Percentiles rank a stretch among this genome's conserved stretches.
These are phyloP conservation scores for Lethenteron reissneri DNA, from an alignment of 2,113 vertebrate genomes.

Conservation along the genomic window DNA sequence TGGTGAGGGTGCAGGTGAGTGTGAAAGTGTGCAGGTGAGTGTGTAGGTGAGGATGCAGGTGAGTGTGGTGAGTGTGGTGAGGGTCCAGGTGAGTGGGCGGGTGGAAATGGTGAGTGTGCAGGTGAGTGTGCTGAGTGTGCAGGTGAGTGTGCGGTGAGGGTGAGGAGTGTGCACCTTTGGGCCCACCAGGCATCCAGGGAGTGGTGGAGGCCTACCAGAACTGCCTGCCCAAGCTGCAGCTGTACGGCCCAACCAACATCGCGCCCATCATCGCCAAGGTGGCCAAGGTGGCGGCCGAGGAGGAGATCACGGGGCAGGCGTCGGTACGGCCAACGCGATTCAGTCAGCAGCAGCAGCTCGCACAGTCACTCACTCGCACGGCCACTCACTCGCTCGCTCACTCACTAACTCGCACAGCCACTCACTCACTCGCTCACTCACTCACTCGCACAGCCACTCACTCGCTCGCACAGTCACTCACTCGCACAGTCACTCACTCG, in stretches of 20 bases:
- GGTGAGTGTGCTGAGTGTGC: too few relatives aligned
- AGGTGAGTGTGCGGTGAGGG: too few relatives aligned
- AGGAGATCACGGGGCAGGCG: conserved; percentile 75
- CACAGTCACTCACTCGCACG: not conserved
- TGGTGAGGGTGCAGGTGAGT: too few relatives aligned
- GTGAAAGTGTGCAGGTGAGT: too few relatives aligned
- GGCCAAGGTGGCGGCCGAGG: conserved; percentile 64
- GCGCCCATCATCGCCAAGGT: conserved; percentile 95
- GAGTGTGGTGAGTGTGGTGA: too few relatives aligned
- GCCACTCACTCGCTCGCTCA: not conserved
- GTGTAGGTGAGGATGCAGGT: too few relatives aligned
- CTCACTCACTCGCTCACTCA: not conserved
- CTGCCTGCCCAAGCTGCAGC: conserved; percentile 78
- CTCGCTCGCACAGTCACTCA: not conserved
- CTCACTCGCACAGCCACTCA: not conserved
- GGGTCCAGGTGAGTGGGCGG: too few relatives aligned
- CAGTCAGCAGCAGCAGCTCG: not conserved
- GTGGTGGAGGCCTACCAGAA: conserved; percentile 90
- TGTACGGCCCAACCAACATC: conserved; percentile 86
- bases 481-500: not conserved
- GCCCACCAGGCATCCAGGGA: conserved; percentile 56
- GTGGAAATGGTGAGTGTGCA: too few relatives aligned
- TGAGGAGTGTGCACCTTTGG: not conserved
- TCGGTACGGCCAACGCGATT: conserved; percentile 32
- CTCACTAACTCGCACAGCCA: not conserved